Evolutionary conservation across 2,797 vertebrate species (phyloP), one percentile per base, ranked within the genome.

Genomic region (Cirrhinus molitorella): DNA sequence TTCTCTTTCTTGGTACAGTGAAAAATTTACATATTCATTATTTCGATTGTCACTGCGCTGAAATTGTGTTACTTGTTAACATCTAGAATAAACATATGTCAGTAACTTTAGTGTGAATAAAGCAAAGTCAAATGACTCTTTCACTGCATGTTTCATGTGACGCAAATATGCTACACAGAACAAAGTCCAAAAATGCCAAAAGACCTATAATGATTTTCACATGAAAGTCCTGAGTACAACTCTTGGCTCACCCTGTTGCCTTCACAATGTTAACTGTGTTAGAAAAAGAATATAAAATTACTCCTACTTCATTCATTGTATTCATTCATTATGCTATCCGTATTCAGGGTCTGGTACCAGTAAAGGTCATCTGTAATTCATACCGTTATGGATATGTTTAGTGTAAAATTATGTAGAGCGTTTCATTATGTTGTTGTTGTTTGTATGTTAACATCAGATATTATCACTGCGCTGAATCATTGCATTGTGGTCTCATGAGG

Each of bases 1-100:
- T 93, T 91, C 89, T 81, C 55, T 88, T 80, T 16, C 86, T 71
- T 49, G 86, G 84, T 85, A 80, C 80, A 80, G n/a, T 65, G 51
- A 65, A 83, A 88, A 84, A 86, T 83, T 19, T 25, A 49, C 25
- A 71, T 77, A 81, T 82, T 76, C 23, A 45, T 67, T 16, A 55
- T 25, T 34, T 28, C 4, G 4, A 12, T 5, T 67, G 53, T 57
- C 72, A 67, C 34, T n/a, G 47, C 10, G 0, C 17, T 28, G n/a
- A 43, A 63, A 65, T n/a, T 28, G 59, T 31, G 37, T 55, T 55
- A 17, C 3, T 21, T 61, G 40, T 49, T 34, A 34, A 51, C 2
- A 66, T 66, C 16, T 65, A 51, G 47, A 73, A 34, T 53, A 8
- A 53, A 51, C 70, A 53, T 25, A 71, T 31, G 28, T 73, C 51